Evolutionary conservation across 2,113 vertebrate species (phyloP).

Genomic region (Lophotis ruficrista): DNA sequence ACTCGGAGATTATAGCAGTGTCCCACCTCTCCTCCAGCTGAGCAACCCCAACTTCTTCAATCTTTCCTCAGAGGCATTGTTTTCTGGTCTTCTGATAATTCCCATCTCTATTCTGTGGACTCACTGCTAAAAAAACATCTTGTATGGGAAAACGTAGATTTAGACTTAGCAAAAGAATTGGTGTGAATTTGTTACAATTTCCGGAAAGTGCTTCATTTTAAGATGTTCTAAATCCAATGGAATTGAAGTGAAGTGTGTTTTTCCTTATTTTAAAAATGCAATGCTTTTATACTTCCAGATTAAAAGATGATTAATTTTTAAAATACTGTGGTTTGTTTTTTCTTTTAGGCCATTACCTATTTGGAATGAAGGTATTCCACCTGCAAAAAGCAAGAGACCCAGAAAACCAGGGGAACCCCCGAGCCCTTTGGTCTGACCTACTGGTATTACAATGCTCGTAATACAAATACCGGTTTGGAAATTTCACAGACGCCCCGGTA

Average conservation of each 20-base stretch:
- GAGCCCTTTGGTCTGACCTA: background rate
- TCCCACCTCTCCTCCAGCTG: constrained; percentile 43
- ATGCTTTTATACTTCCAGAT: background rate
- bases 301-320: background rate
- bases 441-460: rapidly evolving
- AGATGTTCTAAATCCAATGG: background rate
- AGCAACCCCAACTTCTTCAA: constrained; percentile 12
- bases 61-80: constrained; percentile 21
- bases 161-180: background rate
- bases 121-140: background rate
- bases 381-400: background rate
- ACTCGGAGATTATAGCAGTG: background rate
- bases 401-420: background rate
- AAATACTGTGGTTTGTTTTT: background rate
- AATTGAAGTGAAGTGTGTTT: background rate
- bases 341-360: background rate
- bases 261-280: background rate
- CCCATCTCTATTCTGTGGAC: background rate
- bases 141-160: background rate
- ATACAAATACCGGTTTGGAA: background rate
- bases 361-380: background rate
- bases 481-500: background rate
- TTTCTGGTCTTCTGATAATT: background rate
- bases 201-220: background rate
- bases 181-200: background rate